Conservation (phyloP, 2,797 vertebrate species). For the Poeciliopsis turneri region DNA sequence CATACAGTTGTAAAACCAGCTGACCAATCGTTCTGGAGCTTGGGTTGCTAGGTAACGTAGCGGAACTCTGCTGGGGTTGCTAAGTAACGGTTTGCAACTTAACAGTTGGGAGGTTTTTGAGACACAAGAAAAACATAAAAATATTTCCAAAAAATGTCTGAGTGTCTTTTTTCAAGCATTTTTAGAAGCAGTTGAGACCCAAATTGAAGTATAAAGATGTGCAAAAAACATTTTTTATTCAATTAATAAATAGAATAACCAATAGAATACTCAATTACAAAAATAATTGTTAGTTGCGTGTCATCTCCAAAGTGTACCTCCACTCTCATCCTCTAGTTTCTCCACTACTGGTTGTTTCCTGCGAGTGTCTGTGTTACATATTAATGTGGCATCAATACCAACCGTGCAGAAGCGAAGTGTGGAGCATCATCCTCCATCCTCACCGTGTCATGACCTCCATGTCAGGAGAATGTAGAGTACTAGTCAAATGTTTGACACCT, state of each 20-base stretch:
- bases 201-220: too few species aligned
- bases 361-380: neutral
- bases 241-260: too few species aligned
- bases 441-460: neutral
- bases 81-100: neutral
- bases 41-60: too few species aligned
- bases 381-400: constrained; percentile 7
- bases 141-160: too few species aligned
- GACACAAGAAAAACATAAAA: neutral
- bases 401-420: neutral
- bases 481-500: constrained; percentile 4
- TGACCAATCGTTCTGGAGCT: too few species aligned
- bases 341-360: neutral
- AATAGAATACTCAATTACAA: too few species aligned
- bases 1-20: too few species aligned
- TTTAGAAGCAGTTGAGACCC: too few species aligned
- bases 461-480: constrained; percentile 4
- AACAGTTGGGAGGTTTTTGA: neutral
- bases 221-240: too few species aligned
- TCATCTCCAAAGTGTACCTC: neutral
- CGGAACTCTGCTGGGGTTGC: too few species aligned
- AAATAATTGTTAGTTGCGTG: too few species aligned
- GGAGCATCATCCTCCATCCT: neutral
- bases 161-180: too few species aligned
- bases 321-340: neutral